Percentiles rank a stretch among this genome's conserved stretches.
These are phyloP conservation scores for Syngnathus scovelli DNA, from an alignment of 2,113 vertebrate genomes.

Conservation along the genomic window DNA sequence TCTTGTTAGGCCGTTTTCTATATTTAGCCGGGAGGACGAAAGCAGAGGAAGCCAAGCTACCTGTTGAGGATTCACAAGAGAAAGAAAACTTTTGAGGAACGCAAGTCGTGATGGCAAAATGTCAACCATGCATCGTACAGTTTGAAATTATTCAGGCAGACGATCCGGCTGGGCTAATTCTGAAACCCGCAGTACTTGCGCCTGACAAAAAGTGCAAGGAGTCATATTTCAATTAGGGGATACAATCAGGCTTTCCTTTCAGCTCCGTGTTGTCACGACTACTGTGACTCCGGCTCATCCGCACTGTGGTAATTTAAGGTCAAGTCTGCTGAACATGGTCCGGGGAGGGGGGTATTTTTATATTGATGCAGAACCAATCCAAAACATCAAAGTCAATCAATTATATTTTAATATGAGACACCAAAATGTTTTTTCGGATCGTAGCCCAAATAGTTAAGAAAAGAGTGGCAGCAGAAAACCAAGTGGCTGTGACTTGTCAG, in stretches of 20 bases:
- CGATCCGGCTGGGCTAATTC: slow-evolving; percentile 13
- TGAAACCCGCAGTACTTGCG: slow-evolving; percentile 10
- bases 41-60: slow-evolving; percentile 38
- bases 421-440: neutral
- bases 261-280: slow-evolving; percentile 46
- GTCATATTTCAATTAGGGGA: slow-evolving; percentile 66
- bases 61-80: slow-evolving; percentile 37
- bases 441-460: neutral
- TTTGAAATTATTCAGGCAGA: neutral
- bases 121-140: neutral
- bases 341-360: neutral
- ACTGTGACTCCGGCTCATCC: slow-evolving; percentile 30
- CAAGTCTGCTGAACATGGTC: slow-evolving; percentile 4
- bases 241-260: slow-evolving; percentile 62
- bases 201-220: slow-evolving; percentile 31
- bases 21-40: slow-evolving; percentile 38
- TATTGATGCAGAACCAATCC: neutral
- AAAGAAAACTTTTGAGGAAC: neutral
- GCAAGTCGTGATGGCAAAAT: slow-evolving; percentile 29
- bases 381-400: neutral
- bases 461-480: neutral
- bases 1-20: slow-evolving; percentile 52
- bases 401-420: neutral
- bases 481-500: neutral
- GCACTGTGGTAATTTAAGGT: slow-evolving; percentile 16